These are phyloP conservation scores for Girardia tigrina DNA, from an alignment of 2,888 invertebrate genomes.

Conservation along the genomic window DNA sequence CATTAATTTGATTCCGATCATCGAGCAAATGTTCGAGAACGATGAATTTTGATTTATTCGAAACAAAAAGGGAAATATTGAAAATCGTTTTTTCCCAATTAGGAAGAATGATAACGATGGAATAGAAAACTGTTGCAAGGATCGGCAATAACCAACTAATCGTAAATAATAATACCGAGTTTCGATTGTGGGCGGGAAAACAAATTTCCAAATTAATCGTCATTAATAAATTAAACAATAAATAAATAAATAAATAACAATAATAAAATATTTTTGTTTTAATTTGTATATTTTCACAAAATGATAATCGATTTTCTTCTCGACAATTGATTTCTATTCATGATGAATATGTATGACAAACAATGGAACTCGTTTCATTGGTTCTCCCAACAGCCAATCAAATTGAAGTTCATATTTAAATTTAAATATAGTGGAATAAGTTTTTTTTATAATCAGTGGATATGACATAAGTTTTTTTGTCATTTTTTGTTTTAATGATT, in stretches of 20 bases:
- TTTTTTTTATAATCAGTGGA: too few relatives aligned
- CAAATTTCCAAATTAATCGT: constrained; percentile 12
- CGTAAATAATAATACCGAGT: background rate
- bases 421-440: too few relatives aligned
- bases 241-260: background rate
- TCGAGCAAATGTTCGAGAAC: background rate
- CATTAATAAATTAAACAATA: background rate
- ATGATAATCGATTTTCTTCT: too few relatives aligned
- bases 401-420: too few relatives aligned
- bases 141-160: background rate
- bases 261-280: background rate
- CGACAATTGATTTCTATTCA: constrained; percentile 14
- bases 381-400: background rate
- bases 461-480: too few relatives aligned
- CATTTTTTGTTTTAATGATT: too few relatives aligned
- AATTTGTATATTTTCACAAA: too few relatives aligned
- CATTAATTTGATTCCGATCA: background rate
- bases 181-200: background rate
- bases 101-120: background rate
- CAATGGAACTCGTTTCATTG: constrained; percentile 3
- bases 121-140: background rate
- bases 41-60: background rate
- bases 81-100: constrained; percentile 11
- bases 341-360: background rate
- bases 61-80: constrained; percentile 8